Evolutionary conservation across 2,113 vertebrate species (phyloP).

Genomic region (Tringa solitaria): DNA sequence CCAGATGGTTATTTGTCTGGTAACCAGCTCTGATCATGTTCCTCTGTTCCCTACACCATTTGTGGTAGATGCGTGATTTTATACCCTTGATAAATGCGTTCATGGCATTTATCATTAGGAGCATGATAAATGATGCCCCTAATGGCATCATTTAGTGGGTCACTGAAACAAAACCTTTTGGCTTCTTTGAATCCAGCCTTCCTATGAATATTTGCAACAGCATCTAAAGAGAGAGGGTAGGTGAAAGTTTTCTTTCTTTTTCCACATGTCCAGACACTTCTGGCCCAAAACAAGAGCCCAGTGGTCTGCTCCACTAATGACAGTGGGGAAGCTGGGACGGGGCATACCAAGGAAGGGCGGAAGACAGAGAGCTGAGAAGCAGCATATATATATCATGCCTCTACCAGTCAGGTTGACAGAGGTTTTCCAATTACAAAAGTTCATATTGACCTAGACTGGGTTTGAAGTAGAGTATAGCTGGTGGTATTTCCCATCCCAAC

Average conservation of each 20-base stretch:
- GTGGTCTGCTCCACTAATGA: background rate
- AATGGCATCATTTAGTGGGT: background rate
- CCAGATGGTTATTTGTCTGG: background rate
- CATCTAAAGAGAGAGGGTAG: background rate
- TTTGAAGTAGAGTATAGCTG: background rate
- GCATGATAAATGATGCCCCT: too few relatives aligned
- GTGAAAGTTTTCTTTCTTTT: background rate
- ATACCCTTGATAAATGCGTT: background rate
- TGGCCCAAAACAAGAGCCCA: background rate
- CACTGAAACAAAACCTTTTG: background rate
- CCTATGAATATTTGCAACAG: background rate
- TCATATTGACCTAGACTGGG: background rate
- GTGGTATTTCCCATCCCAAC: background rate
- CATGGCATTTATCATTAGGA: too few relatives aligned
- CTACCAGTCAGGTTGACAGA: background rate
- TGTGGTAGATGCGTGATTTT: background rate
- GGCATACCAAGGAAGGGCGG: background rate
- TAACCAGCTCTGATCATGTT: background rate
- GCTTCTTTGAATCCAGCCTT: background rate
- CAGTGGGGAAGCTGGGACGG: background rate
- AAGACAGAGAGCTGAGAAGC: background rate
- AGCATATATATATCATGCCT: background rate
- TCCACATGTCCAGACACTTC: background rate
- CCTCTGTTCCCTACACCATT: background rate
- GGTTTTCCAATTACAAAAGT: background rate